phyloP scores from a whole-genome alignment of 23 tunicate species.

The Pegea sp. region DNA sequence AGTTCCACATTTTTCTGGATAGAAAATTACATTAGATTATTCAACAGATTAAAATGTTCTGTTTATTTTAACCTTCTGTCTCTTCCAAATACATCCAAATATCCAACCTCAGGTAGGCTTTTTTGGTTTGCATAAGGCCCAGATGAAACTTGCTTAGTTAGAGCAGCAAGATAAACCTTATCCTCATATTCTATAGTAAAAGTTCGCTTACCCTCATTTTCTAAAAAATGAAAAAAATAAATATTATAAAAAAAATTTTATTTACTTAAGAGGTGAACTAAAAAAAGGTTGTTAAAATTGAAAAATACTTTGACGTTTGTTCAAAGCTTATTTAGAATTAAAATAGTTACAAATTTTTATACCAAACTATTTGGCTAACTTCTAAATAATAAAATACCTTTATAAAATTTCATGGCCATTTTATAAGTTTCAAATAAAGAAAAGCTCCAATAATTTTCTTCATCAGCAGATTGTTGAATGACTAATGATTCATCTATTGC shows the following conservation, averaged over 20 bases:
- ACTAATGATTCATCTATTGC: too few relatives aligned
- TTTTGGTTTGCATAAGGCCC: conserved; percentile 73
- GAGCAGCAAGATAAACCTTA: conserved; percentile 70
- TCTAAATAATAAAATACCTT: too few relatives aligned
- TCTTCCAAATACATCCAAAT: conserved; percentile 89
- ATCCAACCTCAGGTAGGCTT: conserved; percentile 67
- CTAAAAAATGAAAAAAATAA: conserved; percentile 8
- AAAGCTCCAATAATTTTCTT: conserved; percentile 89
- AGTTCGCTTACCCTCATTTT: conserved; percentile 88
- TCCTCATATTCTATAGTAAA: conserved; percentile 74
- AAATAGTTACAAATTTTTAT: neutral
- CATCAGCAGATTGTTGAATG: too few relatives aligned
- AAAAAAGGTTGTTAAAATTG: neutral
- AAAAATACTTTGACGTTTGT: neutral
- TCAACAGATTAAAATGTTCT: neutral
- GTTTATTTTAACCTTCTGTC: conserved; percentile 35
- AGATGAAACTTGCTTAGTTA: conserved; percentile 86
- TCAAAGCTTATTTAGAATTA: neutral
- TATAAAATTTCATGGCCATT: conserved; percentile 87
- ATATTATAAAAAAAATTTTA: too few relatives aligned
- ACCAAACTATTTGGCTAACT: too few relatives aligned
- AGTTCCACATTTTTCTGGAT: conserved; percentile 56
- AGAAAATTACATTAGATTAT: neutral
- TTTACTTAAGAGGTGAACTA: neutral
- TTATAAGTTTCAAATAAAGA: conserved; percentile 55